phyloP scores from a whole-genome alignment of 2,797 vertebrate genomes.

The Nannoperca obscura region DNA sequence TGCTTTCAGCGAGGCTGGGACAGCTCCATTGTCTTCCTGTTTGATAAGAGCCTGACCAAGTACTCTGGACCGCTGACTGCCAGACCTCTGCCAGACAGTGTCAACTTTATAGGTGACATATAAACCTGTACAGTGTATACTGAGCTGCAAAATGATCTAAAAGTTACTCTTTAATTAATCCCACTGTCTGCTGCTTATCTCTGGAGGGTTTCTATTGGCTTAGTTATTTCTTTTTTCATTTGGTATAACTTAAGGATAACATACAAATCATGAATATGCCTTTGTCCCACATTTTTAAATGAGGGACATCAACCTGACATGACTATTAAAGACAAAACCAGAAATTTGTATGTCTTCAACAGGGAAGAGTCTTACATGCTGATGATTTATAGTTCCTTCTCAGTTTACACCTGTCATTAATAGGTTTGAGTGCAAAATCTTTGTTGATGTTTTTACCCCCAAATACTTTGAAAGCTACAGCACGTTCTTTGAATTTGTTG shows the following conservation, averaged over 20 bases:
- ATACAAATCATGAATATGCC: neutral
- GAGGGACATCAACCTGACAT: neutral
- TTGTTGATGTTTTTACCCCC: neutral
- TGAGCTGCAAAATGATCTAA: neutral
- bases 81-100: constrained; percentile 94
- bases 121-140: neutral
- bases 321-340: neutral
- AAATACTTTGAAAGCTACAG: neutral
- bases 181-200: neutral
- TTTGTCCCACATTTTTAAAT: neutral
- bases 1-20: constrained; percentile 93
- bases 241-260: neutral
- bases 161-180: neutral
- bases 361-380: neutral
- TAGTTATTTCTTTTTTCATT: neutral
- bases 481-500: neutral
- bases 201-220: neutral
- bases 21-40: constrained; percentile 96
- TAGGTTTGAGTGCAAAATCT: neutral
- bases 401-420: neutral
- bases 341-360: neutral
- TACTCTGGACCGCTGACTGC: constrained; percentile 96
- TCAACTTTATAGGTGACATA: constrained; percentile 97
- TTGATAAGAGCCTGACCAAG: constrained; percentile 95
- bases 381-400: neutral